Percentiles rank a stretch among this genome's conserved stretches.
phyloP scores from a whole-genome alignment of 2,113 vertebrate species.

The Dunckerocampus dactyliophorus region DNA sequence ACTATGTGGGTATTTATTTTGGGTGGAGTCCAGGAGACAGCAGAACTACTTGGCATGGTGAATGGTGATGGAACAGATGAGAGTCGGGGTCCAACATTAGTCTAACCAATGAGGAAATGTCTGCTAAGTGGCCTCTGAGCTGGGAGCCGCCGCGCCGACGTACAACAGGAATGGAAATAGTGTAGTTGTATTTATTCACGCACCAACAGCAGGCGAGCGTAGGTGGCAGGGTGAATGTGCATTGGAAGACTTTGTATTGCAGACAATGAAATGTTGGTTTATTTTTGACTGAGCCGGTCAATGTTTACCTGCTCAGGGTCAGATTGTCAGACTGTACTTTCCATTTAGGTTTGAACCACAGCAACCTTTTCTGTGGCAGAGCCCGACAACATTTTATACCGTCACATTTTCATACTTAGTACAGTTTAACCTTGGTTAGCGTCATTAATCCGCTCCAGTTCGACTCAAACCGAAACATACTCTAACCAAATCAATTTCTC shows the following conservation, averaged over 20 bases:
- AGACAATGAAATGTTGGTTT: neutral
- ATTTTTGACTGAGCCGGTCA: neutral
- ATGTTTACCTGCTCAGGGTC: neutral
- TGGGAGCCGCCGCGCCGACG: slow-evolving; percentile 43
- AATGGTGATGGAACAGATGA: slow-evolving; percentile 49
- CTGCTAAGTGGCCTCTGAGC: slow-evolving; percentile 42
- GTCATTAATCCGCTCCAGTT: no score
- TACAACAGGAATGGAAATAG: slow-evolving; percentile 55
- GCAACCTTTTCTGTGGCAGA: neutral
- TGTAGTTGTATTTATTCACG: slow-evolving; percentile 10
- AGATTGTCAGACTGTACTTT: neutral
- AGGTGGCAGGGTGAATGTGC: slow-evolving; percentile 24
- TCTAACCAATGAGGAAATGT: slow-evolving; percentile 64
- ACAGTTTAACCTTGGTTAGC: no score
- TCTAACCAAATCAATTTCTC: no score
- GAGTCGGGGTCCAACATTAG: slow-evolving; percentile 50
- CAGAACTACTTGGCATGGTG: slow-evolving; percentile 55
- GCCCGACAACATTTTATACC: no score
- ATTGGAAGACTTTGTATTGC: neutral
- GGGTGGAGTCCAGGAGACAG: slow-evolving; percentile 64
- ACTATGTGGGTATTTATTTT: slow-evolving; percentile 64
- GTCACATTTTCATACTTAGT: no score
- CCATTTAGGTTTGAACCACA: neutral
- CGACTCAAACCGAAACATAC: no score
- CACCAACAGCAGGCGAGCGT: slow-evolving; percentile 26